These are phyloP conservation scores for Indri indri DNA, from an alignment of 2,113 vertebrate species.

Conservation along the genomic window DNA sequence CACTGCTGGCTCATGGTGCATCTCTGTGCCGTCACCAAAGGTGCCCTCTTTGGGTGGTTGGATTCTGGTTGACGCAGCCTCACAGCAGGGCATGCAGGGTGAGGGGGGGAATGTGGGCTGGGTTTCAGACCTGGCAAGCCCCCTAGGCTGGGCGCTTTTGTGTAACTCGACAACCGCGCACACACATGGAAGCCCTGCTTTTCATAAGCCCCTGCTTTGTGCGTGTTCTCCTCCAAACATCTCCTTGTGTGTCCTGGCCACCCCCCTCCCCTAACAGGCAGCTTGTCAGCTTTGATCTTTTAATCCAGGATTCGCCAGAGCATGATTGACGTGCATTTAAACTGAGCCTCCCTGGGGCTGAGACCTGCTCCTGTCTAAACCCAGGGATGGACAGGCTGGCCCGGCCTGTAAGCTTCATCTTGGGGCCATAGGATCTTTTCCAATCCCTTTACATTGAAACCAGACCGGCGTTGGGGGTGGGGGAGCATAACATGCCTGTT, in stretches of 20 bases:
- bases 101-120: neutral
- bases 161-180: neutral
- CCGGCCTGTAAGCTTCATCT: neutral
- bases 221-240: neutral
- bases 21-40: neutral
- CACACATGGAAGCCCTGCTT: neutral
- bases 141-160: neutral
- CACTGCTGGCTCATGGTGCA: neutral
- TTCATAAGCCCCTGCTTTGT: neutral
- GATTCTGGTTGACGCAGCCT: neutral
- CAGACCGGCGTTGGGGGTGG: neutral
- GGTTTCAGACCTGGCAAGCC: neutral
- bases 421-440: neutral
- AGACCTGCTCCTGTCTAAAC: slow-evolving; percentile 10
- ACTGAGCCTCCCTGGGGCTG: slow-evolving; percentile 44
- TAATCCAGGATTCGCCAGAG: slow-evolving; percentile 68
- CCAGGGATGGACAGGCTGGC: neutral
- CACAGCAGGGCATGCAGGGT: too few relatives aligned
- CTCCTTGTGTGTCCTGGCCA: neutral
- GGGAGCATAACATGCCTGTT: neutral
- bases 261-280: neutral
- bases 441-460: neutral
- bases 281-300: slow-evolving; percentile 75
- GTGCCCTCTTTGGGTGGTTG: neutral
- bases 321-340: slow-evolving; percentile 61